These are phyloP conservation scores for Athalia rosae DNA, from an alignment of 2,888 invertebrate genomes.

Conservation along the genomic window DNA sequence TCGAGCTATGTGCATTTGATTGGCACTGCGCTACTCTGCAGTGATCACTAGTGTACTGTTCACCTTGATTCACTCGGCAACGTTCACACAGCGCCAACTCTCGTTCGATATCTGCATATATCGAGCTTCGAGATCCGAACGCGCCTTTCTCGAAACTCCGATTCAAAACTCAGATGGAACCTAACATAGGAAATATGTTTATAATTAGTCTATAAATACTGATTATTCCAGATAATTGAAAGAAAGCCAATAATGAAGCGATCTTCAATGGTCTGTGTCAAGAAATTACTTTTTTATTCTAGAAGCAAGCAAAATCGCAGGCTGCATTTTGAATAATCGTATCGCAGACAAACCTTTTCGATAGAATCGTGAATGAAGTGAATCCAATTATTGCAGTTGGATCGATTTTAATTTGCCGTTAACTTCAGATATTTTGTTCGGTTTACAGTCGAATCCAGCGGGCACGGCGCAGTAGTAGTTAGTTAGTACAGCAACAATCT, in stretches of 20 bases:
- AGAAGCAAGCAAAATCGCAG: too few species aligned
- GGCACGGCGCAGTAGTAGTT: conserved; percentile 21
- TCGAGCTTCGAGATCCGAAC: conserved; percentile 2
- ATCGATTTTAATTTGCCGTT: neutral
- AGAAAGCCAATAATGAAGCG: too few species aligned
- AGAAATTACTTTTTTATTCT: too few species aligned
- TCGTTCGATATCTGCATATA: neutral
- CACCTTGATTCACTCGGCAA: conserved; percentile 32
- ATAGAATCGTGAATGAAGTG: neutral
- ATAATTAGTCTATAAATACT: neutral
- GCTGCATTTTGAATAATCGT: neutral
- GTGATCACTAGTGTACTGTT: neutral
- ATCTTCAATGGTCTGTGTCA: too few species aligned
- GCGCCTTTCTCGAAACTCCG: neutral
- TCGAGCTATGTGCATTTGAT: conserved; percentile 21
- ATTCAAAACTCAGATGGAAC: conserved; percentile 15
- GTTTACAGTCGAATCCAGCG: neutral
- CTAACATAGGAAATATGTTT: neutral
- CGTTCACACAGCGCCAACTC: conserved; percentile 7
- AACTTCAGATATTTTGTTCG: conserved; percentile 1
- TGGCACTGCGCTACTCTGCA: conserved; percentile 1
- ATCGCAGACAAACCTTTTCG: neutral
- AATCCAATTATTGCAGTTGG: neutral
- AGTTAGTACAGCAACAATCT: conserved; percentile 16
- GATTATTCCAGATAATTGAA: neutral